Evolutionary conservation across 2,888 invertebrate species (phyloP), one percentile per base, ranked within the genome.

Genomic region (Catocala nupta): DNA sequence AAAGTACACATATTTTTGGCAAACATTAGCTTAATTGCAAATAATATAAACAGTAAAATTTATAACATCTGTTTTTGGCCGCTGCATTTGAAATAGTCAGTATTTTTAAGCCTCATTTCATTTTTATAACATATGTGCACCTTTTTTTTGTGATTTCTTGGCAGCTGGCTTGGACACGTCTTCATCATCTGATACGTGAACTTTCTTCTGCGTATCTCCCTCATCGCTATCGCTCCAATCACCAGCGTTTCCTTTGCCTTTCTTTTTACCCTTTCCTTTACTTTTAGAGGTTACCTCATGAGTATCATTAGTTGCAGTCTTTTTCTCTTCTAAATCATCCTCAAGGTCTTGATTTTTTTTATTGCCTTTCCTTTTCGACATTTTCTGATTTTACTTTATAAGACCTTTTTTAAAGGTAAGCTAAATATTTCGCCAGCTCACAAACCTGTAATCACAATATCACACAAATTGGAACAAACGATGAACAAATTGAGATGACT

Each of bases 321-420:
- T 87, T 71, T 90, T 92, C 33, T 91, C 90, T 55, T 95, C 95
- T 52, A 95, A 87, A 57, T 95, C 95, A 33, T 95, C 95, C 50
- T 95, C 95, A 0, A 95, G 80, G 68, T 95, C 94, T 80, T 93
- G 92, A 75, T 94, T 95, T 80, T 96, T 96, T 80, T 95, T 96
- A 70, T 90, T 92, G 59, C 94, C 95, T 68, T 92, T 94, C 85
- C 95, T 95, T 82, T 96, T 96, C 7, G 96, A 96, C 96, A 96
- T 96, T 50, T 73, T 82, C 9, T 42, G 6, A 51, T 34, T 64
- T 61, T 42, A n/a, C 5, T 55, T 51, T 9, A 52, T 53, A 16
- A 47, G 48, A 58, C 12, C 6, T 43, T 25, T 5, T 33, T 12
- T 6, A 47, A 60, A 52, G 42, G 39, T 42, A 45, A 43, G 5